A percentile compares a stretch with the other conserved stretches of the same genome.
Evolutionary conservation across 2,113 vertebrate species (phyloP).

Genomic region (Seriola quinqueradiata): DNA sequence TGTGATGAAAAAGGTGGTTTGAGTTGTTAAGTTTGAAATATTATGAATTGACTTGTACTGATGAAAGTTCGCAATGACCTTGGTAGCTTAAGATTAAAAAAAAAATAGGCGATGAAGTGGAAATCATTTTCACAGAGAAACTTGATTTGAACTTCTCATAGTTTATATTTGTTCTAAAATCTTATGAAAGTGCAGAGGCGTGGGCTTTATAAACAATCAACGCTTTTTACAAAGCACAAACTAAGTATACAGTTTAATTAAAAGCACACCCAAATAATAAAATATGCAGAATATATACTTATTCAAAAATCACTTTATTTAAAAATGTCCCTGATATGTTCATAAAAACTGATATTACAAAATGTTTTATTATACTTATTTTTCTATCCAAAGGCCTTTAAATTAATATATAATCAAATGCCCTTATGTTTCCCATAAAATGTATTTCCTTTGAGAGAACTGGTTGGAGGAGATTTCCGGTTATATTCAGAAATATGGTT

Average conservation of each 20-base stretch:
- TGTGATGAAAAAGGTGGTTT: constrained; percentile 18
- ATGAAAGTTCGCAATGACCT: constrained; percentile 4
- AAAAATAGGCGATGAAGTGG: background rate
- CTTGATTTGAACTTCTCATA: constrained; percentile 8
- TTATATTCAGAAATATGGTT: constrained; percentile 35
- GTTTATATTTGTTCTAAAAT: background rate
- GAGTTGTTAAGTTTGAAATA: background rate
- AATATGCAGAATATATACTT: constrained; percentile 30
- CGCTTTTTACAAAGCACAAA: constrained; percentile 50
- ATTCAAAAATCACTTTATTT: constrained; percentile 48
- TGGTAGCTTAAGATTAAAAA: background rate
- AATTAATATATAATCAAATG: constrained; percentile 31
- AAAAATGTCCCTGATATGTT: constrained; percentile 40
- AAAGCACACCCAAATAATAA: constrained; percentile 52
- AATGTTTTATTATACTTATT: constrained; percentile 69
- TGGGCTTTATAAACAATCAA: constrained; percentile 58
- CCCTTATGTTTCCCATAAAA: constrained; percentile 40
- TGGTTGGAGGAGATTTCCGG: background rate
- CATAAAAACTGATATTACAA: constrained; percentile 22
- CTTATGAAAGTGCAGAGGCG: constrained; percentile 11
- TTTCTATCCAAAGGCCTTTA: constrained; percentile 68
- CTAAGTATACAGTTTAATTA: constrained; percentile 11
- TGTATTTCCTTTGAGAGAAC: constrained; percentile 36
- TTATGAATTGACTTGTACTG: background rate
- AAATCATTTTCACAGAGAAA: constrained; percentile 2